A percentile compares a stretch with the other conserved stretches of the same genome.
Evolutionary conservation across 2,797 vertebrate genomes (phyloP).

Genomic region (Falco cherrug): DNA sequence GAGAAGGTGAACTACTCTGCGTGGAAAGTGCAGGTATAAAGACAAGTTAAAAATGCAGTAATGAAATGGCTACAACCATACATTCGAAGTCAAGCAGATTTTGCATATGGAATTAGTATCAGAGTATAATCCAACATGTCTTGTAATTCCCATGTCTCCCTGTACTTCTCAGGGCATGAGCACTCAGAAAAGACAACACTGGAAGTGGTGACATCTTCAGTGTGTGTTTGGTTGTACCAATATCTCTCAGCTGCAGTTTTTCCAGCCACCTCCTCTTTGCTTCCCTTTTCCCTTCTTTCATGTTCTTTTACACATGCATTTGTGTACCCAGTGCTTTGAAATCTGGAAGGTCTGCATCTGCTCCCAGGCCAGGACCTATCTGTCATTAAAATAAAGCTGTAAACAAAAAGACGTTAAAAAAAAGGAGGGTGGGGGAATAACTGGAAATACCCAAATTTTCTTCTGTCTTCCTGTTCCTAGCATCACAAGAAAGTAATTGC

Average conservation of each 20-base stretch:
- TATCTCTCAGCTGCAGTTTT: not conserved
- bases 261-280: not conserved
- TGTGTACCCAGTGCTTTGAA: not conserved
- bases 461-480: not conserved
- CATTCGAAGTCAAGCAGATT: not conserved
- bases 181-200: not conserved
- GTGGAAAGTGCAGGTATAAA: not conserved
- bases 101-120: not conserved
- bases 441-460: not conserved
- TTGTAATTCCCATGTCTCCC: not conserved
- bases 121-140: not conserved
- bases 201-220: not conserved
- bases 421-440: not conserved
- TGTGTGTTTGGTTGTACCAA: not conserved
- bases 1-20: not conserved
- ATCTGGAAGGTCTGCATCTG: not conserved
- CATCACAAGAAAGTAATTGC: not conserved
- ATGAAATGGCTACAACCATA: not conserved
- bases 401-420: not conserved
- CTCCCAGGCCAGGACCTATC: not conserved
- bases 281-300: not conserved
- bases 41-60: not conserved
- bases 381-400: not conserved
- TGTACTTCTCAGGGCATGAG: not conserved
- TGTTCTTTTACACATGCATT: not conserved